Evolutionary conservation across 1,140 invertebrate species (phyloP), one percentile per base, ranked within the genome.

Genomic region (Metaphire vulgaris): DNA sequence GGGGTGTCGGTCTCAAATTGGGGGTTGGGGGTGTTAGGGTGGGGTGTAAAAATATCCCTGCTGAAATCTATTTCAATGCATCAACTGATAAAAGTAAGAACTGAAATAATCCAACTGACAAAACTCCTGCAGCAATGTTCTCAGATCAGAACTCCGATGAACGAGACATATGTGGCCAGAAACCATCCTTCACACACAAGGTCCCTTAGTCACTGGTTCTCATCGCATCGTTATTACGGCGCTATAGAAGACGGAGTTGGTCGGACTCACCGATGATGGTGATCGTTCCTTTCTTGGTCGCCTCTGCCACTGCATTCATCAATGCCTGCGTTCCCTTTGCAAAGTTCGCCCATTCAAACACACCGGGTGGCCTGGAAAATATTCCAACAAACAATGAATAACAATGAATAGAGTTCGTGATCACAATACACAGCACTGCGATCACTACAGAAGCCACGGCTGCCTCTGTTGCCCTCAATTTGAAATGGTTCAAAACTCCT

Each of bases 271-370:
- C 95, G 83, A 99, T 98, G 78, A 99, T 98, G n/a, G 94, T 94
- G 70, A 92, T 90, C 16, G 83, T 82, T 28, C 92, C 89, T 69
- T 93, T 92, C 69, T 88, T 88, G 12, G 97, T 99, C 0, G 91
- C 94, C n/a, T 90, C 90, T 0, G 98, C 95, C n/a, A 99, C 94
- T 74, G 90, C 92, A 83, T 98, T 94, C 95, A 99, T 97, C 0
- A 99, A 85, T 32, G 89, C 88, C 82, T 95, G 93, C 0, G 97
- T 98, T 72, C 97, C 96, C 69, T 91, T 91, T 1, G 91, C 90
- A 86, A 98, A 99, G 80, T 96, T 96, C 16, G 92, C 91, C 83
- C 94, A 98, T 87, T 99, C 97, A 87, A 99, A 99, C 0, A 99
- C 97, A 75, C 97, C 97, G 75, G 93, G 91, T 14, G 97, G 97